A percentile compares a stretch with the other conserved stretches of the same genome.
Conservation (phyloP, 2,797 vertebrate species). For the Sebastes matsubarae region DNA sequence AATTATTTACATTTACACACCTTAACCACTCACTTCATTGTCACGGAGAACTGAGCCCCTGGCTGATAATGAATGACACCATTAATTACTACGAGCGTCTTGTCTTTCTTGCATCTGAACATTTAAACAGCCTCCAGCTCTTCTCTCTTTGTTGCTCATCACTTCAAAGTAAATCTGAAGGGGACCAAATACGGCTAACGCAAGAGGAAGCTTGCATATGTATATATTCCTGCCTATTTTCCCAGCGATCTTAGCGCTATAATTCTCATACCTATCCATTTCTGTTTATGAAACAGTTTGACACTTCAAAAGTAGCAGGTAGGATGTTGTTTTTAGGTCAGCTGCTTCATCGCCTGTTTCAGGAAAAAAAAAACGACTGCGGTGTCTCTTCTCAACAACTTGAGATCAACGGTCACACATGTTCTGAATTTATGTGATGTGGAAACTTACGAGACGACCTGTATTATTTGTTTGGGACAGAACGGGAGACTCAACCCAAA, state of each 20-base stretch:
- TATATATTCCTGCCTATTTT: neutral
- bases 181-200: neutral
- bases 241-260: neutral
- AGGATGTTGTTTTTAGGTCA: conserved; percentile 23
- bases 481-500: neutral
- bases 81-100: conserved; percentile 13
- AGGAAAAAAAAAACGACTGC: neutral
- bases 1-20: neutral
- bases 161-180: neutral
- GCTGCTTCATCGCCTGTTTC: neutral
- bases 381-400: neutral
- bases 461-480: neutral
- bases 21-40: neutral
- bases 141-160: neutral
- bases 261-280: conserved; percentile 32
- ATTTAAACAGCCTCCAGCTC: conserved; percentile 12
- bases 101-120: conserved; percentile 12
- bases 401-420: conserved; percentile 18
- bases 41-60: conserved; percentile 2
- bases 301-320: conserved; percentile 7
- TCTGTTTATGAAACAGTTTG: conserved; percentile 27
- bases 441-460: neutral
- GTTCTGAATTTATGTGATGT: conserved; percentile 22
- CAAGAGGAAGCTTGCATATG: neutral
- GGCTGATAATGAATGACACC: conserved; percentile 22